Base-by-base conservation (phyloP, 2,888 invertebrate genomes). In the Petrolisthes cinctipes region DNA sequence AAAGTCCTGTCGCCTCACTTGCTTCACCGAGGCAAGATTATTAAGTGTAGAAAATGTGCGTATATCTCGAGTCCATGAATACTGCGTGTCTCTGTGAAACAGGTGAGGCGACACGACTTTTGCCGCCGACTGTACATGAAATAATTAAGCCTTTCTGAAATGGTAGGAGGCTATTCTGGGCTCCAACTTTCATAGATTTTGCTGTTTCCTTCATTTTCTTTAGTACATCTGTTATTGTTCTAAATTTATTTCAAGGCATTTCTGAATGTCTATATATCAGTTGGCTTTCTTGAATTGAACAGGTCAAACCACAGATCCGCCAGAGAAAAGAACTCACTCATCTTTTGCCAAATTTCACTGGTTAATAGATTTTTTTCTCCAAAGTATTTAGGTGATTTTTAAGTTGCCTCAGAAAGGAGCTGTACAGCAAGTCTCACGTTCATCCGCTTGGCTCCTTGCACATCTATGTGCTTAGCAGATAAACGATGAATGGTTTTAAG, bases 91-190 rank as follows among this genome's bases (percentile, higher is more conserved):
- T n/a, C n/a, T n/a, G n/a, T n/a, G n/a, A n/a, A n/a, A n/a, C n/a
- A n/a, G n/a, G n/a, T n/a, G n/a, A n/a, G n/a, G n/a, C n/a, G n/a
- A n/a, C n/a, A n/a, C n/a, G n/a, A n/a, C n/a, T n/a, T n/a, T n/a
- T n/a, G n/a, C n/a, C n/a, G n/a, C n/a, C n/a, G n/a, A n/a, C n/a
- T n/a, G n/a, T 11, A 6, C 57, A 84, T 11, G 84, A 78, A 6
- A 84, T n/a, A 84, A 84, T 11, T 6, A 84, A 4, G 23, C 78
- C 76, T 78, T 78, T 84, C 57, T 84, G 84, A 84, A 78, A 80
- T 20, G 20, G 80, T 53, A 53, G 68, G 7, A 85, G 37, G 23
- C 80, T 71, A 54, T 23, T 71, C 53, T 20, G 79, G 5, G 61
- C 23, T 9, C 54, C 71, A 80, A 80, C 71, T 79, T 80, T 51